These are phyloP conservation scores for Drosophila ironensis DNA, from an alignment of 1,140 invertebrate species.

Conservation along the genomic window DNA sequence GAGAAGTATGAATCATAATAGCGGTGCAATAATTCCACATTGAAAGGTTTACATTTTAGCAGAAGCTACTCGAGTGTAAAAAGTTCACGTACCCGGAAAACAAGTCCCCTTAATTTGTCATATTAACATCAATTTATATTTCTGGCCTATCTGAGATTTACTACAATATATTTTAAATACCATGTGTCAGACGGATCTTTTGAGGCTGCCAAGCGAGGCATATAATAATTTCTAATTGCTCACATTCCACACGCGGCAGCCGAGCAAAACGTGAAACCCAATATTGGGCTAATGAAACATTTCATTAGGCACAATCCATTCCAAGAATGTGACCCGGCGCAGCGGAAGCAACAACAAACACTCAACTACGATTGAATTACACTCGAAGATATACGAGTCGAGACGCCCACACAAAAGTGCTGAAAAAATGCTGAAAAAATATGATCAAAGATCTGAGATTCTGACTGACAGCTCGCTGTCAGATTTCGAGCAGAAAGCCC, in stretches of 20 bases:
- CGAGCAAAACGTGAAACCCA: conserved; percentile 51
- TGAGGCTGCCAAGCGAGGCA: conserved; percentile 36
- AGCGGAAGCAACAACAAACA: conserved; percentile 16
- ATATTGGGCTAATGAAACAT: conserved; percentile 72
- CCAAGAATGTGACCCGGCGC: conserved; percentile 59
- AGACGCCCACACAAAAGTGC: conserved; percentile 44
- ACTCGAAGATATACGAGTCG: conserved; percentile 10
- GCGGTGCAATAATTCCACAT: not conserved
- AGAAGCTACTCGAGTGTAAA: not conserved
- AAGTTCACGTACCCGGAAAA: not conserved
- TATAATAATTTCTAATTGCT: conserved; percentile 79
- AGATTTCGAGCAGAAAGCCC: conserved; percentile 63
- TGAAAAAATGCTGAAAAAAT: not conserved
- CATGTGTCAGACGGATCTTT: not conserved
- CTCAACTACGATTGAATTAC: conserved; percentile 44
- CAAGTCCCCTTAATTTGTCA: not conserved
- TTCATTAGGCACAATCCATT: conserved; percentile 73
- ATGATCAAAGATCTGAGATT: not conserved
- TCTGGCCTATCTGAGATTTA: not conserved
- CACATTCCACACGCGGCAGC: conserved; percentile 54
- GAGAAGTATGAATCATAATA: conserved; percentile 42
- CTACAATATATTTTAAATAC: not conserved
- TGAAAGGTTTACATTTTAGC: not conserved
- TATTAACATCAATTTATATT: not conserved
- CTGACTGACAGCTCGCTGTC: conserved; percentile 72